Evolutionary conservation across 2,888 invertebrate genomes (phyloP).

Genomic region (Temnothorax unifasciatus): DNA sequence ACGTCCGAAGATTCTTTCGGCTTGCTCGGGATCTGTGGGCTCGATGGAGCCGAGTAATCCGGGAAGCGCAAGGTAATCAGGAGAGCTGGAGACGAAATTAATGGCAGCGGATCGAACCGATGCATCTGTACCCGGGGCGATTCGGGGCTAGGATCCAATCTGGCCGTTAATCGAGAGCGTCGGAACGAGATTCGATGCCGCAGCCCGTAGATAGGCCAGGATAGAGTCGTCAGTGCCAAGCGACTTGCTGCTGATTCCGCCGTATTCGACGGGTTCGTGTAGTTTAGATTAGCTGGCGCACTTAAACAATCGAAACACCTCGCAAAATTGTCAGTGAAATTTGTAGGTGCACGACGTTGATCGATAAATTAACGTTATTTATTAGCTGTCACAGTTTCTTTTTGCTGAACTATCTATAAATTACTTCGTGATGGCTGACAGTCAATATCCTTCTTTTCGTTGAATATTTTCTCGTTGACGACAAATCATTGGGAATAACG

Average conservation of each 20-base stretch:
- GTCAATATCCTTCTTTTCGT: slow-evolving; percentile 27
- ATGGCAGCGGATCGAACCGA: slow-evolving; percentile 79
- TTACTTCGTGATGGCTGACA: neutral
- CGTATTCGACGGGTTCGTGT: slow-evolving; percentile 30
- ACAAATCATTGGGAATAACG: slow-evolving; percentile 3
- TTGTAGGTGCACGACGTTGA: no score
- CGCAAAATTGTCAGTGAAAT: neutral
- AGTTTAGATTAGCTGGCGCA: slow-evolving; percentile 41
- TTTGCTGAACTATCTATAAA: neutral
- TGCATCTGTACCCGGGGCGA: slow-evolving; percentile 80
- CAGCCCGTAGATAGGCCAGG: slow-evolving; percentile 64
- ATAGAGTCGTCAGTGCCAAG: slow-evolving; percentile 45
- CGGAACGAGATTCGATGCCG: slow-evolving; percentile 65
- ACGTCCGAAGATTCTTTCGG: slow-evolving; percentile 68
- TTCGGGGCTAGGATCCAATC: slow-evolving; percentile 78
- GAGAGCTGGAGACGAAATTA: slow-evolving; percentile 78
- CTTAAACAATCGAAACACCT: slow-evolving; percentile 24
- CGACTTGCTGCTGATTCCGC: slow-evolving; percentile 50
- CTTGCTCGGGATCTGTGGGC: slow-evolving; percentile 33
- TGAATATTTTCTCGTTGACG: neutral
- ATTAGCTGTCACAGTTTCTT: neutral
- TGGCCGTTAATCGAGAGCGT: slow-evolving; percentile 81
- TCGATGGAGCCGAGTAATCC: slow-evolving; percentile 73
- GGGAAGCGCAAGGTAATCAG: slow-evolving; percentile 77
- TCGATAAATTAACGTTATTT: slow-evolving; percentile 17